These are phyloP conservation scores for Propithecus perrieri DNA, from an alignment of 2,797 vertebrate genomes.

Conservation along the genomic window DNA sequence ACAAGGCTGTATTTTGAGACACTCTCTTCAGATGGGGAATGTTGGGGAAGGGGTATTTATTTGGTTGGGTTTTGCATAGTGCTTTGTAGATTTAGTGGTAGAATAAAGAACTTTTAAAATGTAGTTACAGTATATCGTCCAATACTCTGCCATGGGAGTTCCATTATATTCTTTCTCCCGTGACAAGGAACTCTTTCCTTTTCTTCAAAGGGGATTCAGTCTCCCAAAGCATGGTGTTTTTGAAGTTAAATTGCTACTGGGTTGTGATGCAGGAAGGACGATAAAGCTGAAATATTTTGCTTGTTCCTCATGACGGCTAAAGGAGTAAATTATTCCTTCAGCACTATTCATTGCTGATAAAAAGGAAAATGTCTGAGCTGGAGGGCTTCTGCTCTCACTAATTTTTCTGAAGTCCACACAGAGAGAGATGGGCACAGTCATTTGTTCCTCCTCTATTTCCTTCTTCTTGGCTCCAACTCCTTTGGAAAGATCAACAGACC, in stretches of 20 bases:
- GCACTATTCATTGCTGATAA: neutral
- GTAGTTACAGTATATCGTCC: neutral
- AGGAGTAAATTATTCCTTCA: neutral
- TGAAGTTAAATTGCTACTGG: constrained; percentile 1
- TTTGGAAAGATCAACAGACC: neutral
- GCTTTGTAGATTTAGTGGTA: neutral
- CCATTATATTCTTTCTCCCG: neutral
- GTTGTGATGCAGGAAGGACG: neutral
- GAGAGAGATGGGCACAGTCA: neutral
- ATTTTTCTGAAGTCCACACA: neutral
- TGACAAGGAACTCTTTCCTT: constrained; percentile 8
- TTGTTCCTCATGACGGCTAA: neutral
- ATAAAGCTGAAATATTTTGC: constrained; percentile 44
- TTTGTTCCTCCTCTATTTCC: neutral
- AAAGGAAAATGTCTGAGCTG: neutral
- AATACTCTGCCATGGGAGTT: neutral
- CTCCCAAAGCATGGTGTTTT: neutral
- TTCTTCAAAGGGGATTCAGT: constrained; percentile 15
- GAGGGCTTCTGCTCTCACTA: neutral
- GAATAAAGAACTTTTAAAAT: constrained; percentile 35
- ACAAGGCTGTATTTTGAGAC: neutral
- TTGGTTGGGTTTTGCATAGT: neutral
- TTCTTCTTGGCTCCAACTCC: neutral
- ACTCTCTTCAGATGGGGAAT: neutral
- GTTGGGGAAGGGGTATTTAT: neutral